Evolutionary conservation across 2,888 invertebrate species (phyloP), one percentile per base, ranked within the genome.

Genomic region (Cantharis rustica): DNA sequence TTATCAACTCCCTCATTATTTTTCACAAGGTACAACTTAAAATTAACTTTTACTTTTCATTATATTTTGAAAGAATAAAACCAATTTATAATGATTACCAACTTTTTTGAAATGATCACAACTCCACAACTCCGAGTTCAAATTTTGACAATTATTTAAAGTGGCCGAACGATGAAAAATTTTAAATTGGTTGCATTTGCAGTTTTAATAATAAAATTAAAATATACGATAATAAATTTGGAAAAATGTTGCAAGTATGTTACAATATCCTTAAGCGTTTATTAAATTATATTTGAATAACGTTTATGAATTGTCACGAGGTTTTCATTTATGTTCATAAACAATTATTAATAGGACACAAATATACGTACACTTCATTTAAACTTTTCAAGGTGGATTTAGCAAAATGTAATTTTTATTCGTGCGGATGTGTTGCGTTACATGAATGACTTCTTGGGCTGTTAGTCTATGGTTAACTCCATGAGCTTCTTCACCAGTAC

Each of bases 251-350:
- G n/a, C 20, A 66, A 66, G 16, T 5, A 23, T 66, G n/a, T 20
- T 64, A 20, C 13, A 13, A 66, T 66, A 66, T 71, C 74, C 69
- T 71, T 63, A 75, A 73, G 72, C 69, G 78, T 75, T 75, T 75
- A 75, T 75, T 75, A 75, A 78, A 78, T 47, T 75, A 73, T 75
- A 78, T 78, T 78, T 78, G 75, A 78, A 78, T 73, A 75, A 70
- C 73, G 73, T 74, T 76, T 74, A 76, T 76, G 75, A 75, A 47
- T 72, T 75, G 76, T 79, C 79, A 79, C 79, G 76, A 76, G 79
- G 71, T 47, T 73, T 76, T 72, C 71, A 68, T 73, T 78, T 79
- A 75, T 78, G 61, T 76, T 61, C 73, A 69, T 71, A 75, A 75
- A 62, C 64, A 77, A 77, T 75, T 75, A 75, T 66, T 66, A 20